These are phyloP conservation scores for Anisognathus igniventris DNA, from an alignment of 2,797 vertebrate genomes.

Conservation along the genomic window DNA sequence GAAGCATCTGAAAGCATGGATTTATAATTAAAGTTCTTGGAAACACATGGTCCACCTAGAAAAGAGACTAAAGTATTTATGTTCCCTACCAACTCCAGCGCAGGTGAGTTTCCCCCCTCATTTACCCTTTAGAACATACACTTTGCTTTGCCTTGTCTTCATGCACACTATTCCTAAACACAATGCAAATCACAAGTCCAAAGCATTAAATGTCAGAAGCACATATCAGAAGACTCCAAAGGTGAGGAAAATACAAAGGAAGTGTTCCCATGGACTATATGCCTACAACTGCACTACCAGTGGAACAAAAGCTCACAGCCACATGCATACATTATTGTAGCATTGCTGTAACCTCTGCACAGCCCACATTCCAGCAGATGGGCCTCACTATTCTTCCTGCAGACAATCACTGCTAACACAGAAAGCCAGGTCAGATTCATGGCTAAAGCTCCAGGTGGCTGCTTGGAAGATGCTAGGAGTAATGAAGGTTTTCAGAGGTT, in stretches of 20 bases:
- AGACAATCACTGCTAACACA: not conserved
- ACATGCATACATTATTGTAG: not conserved
- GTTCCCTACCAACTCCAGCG: not conserved
- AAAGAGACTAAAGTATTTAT: not conserved
- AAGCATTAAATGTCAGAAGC: not conserved
- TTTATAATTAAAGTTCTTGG: not conserved
- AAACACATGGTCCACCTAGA: not conserved
- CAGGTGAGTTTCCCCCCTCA: not conserved
- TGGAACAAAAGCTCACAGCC: not conserved
- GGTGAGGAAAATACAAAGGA: not conserved
- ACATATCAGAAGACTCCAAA: not conserved
- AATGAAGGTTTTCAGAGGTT: not conserved
- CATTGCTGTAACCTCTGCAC: not conserved
- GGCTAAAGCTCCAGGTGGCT: not conserved
- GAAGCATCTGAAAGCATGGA: not conserved
- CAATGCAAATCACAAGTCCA: not conserved
- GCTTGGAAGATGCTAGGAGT: not conserved
- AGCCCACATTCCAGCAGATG: not conserved
- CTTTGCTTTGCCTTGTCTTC: not conserved
- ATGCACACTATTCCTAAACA: not conserved
- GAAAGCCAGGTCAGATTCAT: not conserved
- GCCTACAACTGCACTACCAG: not conserved
- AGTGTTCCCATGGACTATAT: not conserved
- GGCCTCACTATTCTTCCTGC: not conserved
- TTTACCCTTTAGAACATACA: not conserved